Conservation (phyloP, 2,113 vertebrate species). For the Clupea harengus region DNA sequence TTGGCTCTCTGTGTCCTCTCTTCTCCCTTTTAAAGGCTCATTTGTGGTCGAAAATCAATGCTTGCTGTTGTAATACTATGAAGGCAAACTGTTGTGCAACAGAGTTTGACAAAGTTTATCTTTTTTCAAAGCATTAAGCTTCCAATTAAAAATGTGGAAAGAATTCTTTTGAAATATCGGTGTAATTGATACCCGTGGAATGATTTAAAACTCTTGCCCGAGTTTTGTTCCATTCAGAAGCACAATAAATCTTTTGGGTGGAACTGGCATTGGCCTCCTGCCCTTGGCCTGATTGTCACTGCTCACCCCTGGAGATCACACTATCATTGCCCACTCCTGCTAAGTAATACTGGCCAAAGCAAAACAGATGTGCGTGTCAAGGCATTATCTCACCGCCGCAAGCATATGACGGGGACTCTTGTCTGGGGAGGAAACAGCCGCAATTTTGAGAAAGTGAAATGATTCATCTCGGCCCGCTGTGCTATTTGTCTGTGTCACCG, state of each 20-base stretch:
- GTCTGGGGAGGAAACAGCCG: conserved; percentile 46
- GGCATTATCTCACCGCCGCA: conserved; percentile 47
- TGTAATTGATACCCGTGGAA: background rate
- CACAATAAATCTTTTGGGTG: background rate
- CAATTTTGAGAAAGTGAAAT: conserved; percentile 60
- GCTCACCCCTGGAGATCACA: conserved; percentile 27
- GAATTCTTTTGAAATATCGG: background rate
- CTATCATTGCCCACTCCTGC: conserved; percentile 28
- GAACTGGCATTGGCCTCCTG: background rate
- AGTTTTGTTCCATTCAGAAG: background rate
- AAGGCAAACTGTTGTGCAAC: background rate
- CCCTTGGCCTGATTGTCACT: background rate
- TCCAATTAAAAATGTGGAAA: background rate
- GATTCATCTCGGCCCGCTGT: conserved; percentile 50
- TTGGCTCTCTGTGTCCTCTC: background rate
- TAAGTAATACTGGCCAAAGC: conserved; percentile 47
- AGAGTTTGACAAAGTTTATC: conserved; percentile 5
- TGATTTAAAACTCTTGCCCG: background rate
- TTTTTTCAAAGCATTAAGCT: background rate
- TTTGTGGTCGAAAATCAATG: background rate
- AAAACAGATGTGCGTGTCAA: conserved; percentile 42
- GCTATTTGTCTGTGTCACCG: conserved; percentile 70
- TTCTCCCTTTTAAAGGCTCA: background rate
- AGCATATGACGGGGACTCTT: conserved; percentile 45
- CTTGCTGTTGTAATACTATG: background rate